Base-by-base conservation (phyloP, 2,888 invertebrate genomes). In the Brenthis hecate region DNA sequence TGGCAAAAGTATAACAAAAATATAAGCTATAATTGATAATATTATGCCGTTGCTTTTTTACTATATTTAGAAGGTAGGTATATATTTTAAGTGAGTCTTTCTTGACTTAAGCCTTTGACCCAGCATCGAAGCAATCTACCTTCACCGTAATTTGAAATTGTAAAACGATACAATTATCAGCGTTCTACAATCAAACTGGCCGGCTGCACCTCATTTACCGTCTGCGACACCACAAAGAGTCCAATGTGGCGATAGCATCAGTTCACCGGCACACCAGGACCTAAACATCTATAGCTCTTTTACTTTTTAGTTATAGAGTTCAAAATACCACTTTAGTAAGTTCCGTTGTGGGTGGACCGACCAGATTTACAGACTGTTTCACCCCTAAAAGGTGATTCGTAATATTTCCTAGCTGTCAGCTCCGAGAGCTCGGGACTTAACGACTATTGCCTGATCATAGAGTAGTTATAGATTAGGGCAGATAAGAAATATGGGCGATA, bases 311-410 rank as follows among this genome's bases (percentile, higher is more conserved):
- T 58, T 19, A 54, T 70, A 70, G 53, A 50, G 85, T 82, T 73
- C 76, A 85, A 85, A 60, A 69, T 69, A 13, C 32, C 47, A 23
- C 16, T 16, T 47, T 8, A 23, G 19, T 43, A 23, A 13, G 3
- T 19, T 36, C 19, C 16, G 11, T 43, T 57, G 89, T 88, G 87
- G 88, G 87, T 85, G 88, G 84, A 88, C 81, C 80, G 78, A 80
- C 80, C 82, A 85, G 86, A 89, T 88, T 88, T 88, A 88, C 87
- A 82, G 85, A 82, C 84, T 82, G 81, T 81, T 85, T 86, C 81
- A 82, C 82, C 87, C 83, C 83, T 84, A 86, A 82, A 85, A 83
- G 85, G 87, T 87, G 85, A 88, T 88, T 89, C 86, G 88, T 88
- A 85, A 86, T 80, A 79, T 82, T 80, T 80, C 79, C 67, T 53